Conservation (phyloP, 2,797 vertebrate genomes). For the Enteromius thamalakanensis region DNA sequence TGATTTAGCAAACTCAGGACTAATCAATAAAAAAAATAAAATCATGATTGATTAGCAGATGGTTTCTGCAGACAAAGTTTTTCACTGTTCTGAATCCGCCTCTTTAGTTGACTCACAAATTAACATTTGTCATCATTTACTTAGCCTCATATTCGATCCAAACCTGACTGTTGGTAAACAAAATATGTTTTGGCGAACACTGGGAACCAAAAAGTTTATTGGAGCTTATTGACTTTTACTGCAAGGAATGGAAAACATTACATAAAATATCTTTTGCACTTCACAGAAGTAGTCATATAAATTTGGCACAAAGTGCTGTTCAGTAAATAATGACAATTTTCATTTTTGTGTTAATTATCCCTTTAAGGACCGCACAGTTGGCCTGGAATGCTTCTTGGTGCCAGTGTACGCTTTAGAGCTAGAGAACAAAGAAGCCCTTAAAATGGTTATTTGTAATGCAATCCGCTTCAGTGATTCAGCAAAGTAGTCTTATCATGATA, state of each 20-base stretch:
- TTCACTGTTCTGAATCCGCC: not conserved
- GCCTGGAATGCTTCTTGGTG: conserved; percentile 6
- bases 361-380: not conserved
- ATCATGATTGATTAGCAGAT: not conserved
- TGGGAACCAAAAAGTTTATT: not conserved
- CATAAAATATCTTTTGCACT: not conserved
- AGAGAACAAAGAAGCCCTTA: conserved; percentile 22
- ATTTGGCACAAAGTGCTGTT: not conserved
- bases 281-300: not conserved
- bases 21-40: not conserved
- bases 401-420: not conserved
- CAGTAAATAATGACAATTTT: not conserved
- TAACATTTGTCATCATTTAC: no score
- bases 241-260: not conserved
- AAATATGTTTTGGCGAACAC: not conserved
- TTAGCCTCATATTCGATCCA: not conserved
- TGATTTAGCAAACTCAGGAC: not conserved
- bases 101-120: not conserved
- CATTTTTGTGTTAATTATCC: not conserved
- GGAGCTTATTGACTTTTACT: not conserved
- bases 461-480: conserved; percentile 19
- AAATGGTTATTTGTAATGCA: conserved; percentile 27
- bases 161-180: not conserved
- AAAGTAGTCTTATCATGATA: not conserved
- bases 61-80: not conserved